Evolutionary conservation across 1,140 invertebrate species (phyloP), one percentile per base, ranked within the genome.

Genomic region (Caenorhabditis remanei): DNA sequence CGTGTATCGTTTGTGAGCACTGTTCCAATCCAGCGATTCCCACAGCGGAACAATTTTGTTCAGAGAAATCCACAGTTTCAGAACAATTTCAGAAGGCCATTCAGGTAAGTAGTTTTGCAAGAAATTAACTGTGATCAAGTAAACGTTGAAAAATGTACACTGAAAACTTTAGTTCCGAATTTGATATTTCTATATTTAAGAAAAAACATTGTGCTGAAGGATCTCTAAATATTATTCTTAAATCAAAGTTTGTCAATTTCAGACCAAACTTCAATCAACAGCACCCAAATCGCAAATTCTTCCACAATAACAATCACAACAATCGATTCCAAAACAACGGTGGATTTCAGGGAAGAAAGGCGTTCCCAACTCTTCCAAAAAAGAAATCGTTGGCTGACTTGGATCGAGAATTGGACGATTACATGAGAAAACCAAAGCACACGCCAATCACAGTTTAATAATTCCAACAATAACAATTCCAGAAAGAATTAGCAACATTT

Each of bases 381-480:
- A 87, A 85, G 71, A 88, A 88, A 67, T 61, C 87, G 58, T n/a
- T 82, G 8, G 87, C 86, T 11, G 83, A 88, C 13, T 63, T 88
- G 67, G 87, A 88, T 67, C 84, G 85, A 46, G 87, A 88, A 21
- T 71, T 88, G 6, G 87, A 88, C 14, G 67, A 88, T 11, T 88
- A 88, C 87, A 88, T 88, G 87, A 85, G 75, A 58, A 88, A 88
- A 50, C 83, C 43, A 50, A 85, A 85, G 46, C 87, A 87, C 56
- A 56, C 87, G 11, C 87, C 75, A 9, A 85, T 87, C 48, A 79
- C 67, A 4, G 58, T 79, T 14, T 86, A 71, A 48, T 61, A 41
- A 41, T 19, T 65, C 11, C 41, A 13, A 4, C 53, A 21, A 40
- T 50, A 9, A 24, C 14, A 8, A 16, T 46, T 40, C 16, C 0